Evolutionary conservation across 2,888 invertebrate species (phyloP), one percentile per base, ranked within the genome.

Genomic region (Melanophora roralis): DNA sequence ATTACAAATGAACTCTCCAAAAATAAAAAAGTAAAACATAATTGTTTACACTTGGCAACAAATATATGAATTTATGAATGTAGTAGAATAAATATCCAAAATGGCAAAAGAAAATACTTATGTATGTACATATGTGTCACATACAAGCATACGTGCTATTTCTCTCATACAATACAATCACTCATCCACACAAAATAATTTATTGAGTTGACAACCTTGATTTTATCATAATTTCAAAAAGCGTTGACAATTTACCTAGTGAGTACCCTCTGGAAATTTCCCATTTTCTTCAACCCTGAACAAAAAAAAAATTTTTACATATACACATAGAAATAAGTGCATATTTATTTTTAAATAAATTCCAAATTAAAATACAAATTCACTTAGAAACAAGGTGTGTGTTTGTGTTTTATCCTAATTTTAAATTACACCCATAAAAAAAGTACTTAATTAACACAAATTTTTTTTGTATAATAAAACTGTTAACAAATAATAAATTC

Each of bases 171-270:
- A 27, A n/a, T 0, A 19, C n/a, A 12, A n/a, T 36, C 14, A 36
- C 11, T 4, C 2, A 32, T 8, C 1, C 9, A 7, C n/a, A 12
- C 23, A 43, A 19, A 60, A 7, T 23, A 27, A 40, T 55, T 36
- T 9, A 60, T 32, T 60, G 59, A 16, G 11, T 12, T 60, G 60
- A 32, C 23, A 6, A 32, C 57, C 69, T 59, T 59, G 36, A 57
- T 23, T 47, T 27, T 7, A 16, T 55, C 27, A 57, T 45, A 23
- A 27, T 69, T 38, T 47, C n/a, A n/a, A 34, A 23, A 59, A 45
- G 57, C 47, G 69, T 47, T 59, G 69, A 47, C 36, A 59, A 47
- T 59, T 47, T 21, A 36, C 9, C 36, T 49, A 27, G 38, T 38
- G 69, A 23, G 47, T n/a, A 23, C n/a, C 53, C 40, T 32, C 51